Evolutionary conservation across 2,888 invertebrate genomes (phyloP), one percentile per base, ranked within the genome.

Genomic region (Agriotes lineatus): DNA sequence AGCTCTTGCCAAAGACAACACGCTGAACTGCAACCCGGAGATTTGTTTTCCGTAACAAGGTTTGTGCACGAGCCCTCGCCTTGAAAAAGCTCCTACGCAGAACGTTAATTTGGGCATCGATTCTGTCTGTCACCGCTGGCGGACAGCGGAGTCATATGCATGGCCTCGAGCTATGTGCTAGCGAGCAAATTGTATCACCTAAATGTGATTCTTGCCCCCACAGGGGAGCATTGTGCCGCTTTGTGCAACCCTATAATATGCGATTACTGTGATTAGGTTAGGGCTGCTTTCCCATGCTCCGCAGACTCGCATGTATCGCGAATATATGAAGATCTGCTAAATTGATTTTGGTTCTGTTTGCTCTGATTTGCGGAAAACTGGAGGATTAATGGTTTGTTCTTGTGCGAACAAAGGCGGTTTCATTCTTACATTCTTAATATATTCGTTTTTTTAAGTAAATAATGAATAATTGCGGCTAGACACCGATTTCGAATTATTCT

Each of bases 211-310:
- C 77, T 78, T 76, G 73, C 74, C 75, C 76, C 75, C 77, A 72
- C 71, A 71, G 72, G 76, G 77, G 75, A 73, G 69, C 72, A 75
- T 73, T 75, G 74, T 75, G 72, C 72, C 75, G 76, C 78, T 78
- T 78, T 78, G 78, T 79, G 74, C 78, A 80, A 80, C 80, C 82
- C 81, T 77, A 80, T 81, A 81, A 81, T 82, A 80, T 77, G 76
- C 80, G 80, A 82, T 82, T 82, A 82, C 80, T 78, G 78, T 81
- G 80, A 82, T 82, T 81, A 80, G 78, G 80, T 82, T 82, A 82
- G 79, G 79, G 78, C 75, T 76, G 79, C 76, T 80, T 77, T 79
- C 77, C 76, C 77, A 79, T 79, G 79, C 75, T 74, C 72, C 71
- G 68, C 69, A 68, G 71, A 74, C 72, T 70, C 69, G 73, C 74